Evolutionary conservation across 1,140 invertebrate genomes (phyloP).

Genomic region (Drosophila suzukii): DNA sequence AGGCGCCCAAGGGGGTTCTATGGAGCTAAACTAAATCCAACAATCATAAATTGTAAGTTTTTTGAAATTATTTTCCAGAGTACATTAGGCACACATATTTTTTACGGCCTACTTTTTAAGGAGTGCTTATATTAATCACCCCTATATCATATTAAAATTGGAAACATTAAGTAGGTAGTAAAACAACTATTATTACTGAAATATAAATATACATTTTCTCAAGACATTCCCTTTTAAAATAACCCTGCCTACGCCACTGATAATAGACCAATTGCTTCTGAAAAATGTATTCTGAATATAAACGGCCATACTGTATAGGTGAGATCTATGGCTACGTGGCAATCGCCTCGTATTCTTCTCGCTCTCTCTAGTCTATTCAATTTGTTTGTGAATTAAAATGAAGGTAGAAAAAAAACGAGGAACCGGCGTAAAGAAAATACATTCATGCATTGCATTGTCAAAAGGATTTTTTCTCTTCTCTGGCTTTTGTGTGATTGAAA

Average conservation of each 20-base stretch:
- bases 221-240: background rate
- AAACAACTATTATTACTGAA: background rate
- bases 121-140: too few relatives aligned
- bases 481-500: slow-evolving; percentile 56
- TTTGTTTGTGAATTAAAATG: slow-evolving; percentile 72
- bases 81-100: too few relatives aligned
- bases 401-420: slow-evolving; percentile 9
- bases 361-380: slow-evolving; percentile 66
- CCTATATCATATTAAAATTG: too few relatives aligned
- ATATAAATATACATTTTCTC: background rate
- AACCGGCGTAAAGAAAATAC: slow-evolving; percentile 44
- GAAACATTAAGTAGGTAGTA: too few relatives aligned
- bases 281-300: slow-evolving; percentile 58
- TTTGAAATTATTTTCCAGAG: too few relatives aligned
- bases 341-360: slow-evolving; percentile 61
- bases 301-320: slow-evolving; percentile 52
- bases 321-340: slow-evolving; percentile 62
- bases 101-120: too few relatives aligned
- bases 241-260: background rate
- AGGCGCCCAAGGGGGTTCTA: background rate
- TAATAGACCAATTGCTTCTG: slow-evolving; percentile 52
- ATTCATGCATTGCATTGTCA: slow-evolving; percentile 71
- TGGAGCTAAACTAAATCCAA: background rate
- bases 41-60: too few relatives aligned
- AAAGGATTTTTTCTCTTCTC: slow-evolving; percentile 61